These are phyloP conservation scores for Cerastis rubricosa DNA, from an alignment of 2,888 invertebrate genomes.

Conservation along the genomic window DNA sequence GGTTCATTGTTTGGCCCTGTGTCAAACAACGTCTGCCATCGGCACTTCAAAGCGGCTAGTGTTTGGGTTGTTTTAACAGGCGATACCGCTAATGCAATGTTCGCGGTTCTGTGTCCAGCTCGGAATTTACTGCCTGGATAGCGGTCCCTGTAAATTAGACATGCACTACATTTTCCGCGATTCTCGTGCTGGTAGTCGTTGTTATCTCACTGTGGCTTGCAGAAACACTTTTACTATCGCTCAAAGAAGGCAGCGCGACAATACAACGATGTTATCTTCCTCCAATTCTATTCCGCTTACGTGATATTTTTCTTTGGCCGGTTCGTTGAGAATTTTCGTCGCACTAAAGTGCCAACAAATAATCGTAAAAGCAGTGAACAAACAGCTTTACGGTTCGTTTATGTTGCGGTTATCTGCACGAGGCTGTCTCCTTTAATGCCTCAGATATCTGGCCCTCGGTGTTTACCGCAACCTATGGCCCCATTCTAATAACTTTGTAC, in stretches of 20 bases:
- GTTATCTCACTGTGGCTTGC: conserved; percentile 44
- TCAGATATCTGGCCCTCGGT: conserved; percentile 67
- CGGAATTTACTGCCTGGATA: conserved; percentile 63
- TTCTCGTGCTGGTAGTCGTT: conserved; percentile 51
- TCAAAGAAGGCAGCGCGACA: conserved; percentile 35
- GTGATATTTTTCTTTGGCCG: conserved; percentile 61
- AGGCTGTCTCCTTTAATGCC: conserved; percentile 70
- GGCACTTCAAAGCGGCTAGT: conserved; percentile 81
- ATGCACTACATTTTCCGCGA: conserved; percentile 57
- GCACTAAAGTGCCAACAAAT: conserved; percentile 72
- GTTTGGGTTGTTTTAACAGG: conserved; percentile 79
- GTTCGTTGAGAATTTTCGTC: conserved; percentile 61
- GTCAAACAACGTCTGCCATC: conserved; percentile 83
- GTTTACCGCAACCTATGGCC: conserved; percentile 69
- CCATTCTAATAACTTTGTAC: conserved; percentile 66
- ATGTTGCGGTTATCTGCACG: conserved; percentile 75
- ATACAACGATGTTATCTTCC: conserved; percentile 51
- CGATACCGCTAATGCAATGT: conserved; percentile 84
- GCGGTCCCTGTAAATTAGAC: conserved; percentile 59
- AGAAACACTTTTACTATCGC: conserved; percentile 53
- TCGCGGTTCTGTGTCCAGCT: conserved; percentile 71
- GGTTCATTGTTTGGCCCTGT: conserved; percentile 83
- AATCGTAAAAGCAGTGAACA: conserved; percentile 78
- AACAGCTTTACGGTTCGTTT: conserved; percentile 81
- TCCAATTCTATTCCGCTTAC: conserved; percentile 55